phyloP scores from a whole-genome alignment of 2,113 vertebrate species.

The Takifugu bimaculatus region DNA sequence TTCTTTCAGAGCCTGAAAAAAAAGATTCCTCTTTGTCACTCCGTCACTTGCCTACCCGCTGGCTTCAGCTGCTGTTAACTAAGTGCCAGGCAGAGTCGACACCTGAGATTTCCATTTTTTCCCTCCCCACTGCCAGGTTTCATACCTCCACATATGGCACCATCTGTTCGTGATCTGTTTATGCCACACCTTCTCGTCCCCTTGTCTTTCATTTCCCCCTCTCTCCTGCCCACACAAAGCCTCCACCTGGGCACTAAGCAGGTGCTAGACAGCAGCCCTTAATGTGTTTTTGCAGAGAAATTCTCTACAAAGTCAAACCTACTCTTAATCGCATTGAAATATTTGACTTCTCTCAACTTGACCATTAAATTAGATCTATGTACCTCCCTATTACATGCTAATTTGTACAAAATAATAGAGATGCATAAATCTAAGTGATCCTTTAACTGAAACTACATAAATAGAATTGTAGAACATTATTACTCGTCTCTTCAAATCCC shows the following conservation, averaged over 20 bases:
- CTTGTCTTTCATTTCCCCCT: conserved; percentile 39
- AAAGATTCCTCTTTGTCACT: conserved; percentile 68
- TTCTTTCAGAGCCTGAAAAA: conserved; percentile 53
- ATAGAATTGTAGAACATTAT: too few species aligned
- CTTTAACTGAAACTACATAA: conserved; percentile 2
- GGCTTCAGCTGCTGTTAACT: conserved; percentile 60
- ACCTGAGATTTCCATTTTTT: conserved; percentile 45
- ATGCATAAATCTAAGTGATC: background rate
- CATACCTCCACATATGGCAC: conserved; percentile 55
- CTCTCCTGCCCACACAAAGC: conserved; percentile 22
- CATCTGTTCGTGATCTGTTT: conserved; percentile 70
- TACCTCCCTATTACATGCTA: background rate
- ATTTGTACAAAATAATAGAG: background rate
- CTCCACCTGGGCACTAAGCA: conserved; percentile 45
- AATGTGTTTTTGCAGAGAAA: conserved; percentile 27
- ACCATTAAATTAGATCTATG: background rate
- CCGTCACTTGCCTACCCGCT: conserved; percentile 52
- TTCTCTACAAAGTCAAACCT: background rate
- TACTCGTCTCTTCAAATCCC: too few species aligned
- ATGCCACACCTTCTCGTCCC: conserved; percentile 54
- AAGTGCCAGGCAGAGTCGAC: conserved; percentile 46
- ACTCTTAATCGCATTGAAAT: too few species aligned
- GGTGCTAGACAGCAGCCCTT: conserved; percentile 33
- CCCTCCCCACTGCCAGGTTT: conserved; percentile 32
- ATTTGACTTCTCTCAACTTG: background rate